Evolutionary conservation across 2,888 invertebrate genomes (phyloP), one percentile per base, ranked within the genome.

Genomic region (Pollenia labialis): DNA sequence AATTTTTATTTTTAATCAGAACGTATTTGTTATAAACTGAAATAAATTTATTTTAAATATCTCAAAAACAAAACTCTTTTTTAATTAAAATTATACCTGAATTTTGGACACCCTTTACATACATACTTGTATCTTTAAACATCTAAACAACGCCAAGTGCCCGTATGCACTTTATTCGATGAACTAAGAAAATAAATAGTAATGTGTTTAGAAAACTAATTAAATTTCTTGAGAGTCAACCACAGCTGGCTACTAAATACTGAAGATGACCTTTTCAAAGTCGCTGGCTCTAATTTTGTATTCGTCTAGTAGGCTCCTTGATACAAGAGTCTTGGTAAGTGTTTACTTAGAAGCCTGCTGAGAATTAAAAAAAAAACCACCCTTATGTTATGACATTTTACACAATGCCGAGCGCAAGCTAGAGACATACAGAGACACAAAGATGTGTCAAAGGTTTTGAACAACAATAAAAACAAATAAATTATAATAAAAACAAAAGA

Each of bases 311-410:
- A 48, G 72, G 42, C 81, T 74, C 6, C 54, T 62, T 62, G 40
- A 23, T 12, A 44, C 6, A 40, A 50, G 52, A 66, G 56, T 18
- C 23, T 66, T 23, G 58, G 8, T 58, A 46, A 74, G 62, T 54
- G 46, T 76, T 82, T 82, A 10, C 46, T 60, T 46, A 64, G 82
- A 75, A 80, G 80, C 86, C 86, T 83, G 82, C 86, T 86, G 86
- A 83, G 86, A 80, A 52, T 69, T 80, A 2, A 23, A 32, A 32
- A 32, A 71, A 66, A 64, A 82, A 52, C 75, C 71, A 83, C 86
- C 86, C 82, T 68, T 86, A 83, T 85, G 52, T 79, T 75, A 58
- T 76, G 80, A 80, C 82, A 75, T 82, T 58, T 56, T 80, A 42
- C 11, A 68, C 68, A 74, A 80, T 46, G 6, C 32, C 32, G 6